phyloP scores from a whole-genome alignment of 2,113 vertebrate species.

The Sander vitreus region DNA sequence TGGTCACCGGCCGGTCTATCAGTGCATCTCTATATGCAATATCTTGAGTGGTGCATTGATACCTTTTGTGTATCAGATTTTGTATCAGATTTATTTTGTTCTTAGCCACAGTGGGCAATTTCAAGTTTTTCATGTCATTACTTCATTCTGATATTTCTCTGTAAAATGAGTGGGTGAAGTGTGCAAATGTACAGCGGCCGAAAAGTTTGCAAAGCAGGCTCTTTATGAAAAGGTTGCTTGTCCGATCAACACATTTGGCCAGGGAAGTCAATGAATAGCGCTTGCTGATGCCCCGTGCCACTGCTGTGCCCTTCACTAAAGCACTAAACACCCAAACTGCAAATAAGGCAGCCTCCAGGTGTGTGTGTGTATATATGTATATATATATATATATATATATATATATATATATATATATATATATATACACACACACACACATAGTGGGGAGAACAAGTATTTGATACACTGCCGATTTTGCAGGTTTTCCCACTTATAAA shows the following conservation, averaged over 20 bases:
- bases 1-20: no score
- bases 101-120: no score
- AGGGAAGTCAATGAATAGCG: background rate
- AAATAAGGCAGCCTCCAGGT: slow-evolving; percentile 7
- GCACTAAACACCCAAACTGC: background rate
- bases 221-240: background rate
- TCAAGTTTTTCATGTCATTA: background rate
- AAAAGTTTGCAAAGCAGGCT: background rate
- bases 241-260: background rate
- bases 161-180: background rate
- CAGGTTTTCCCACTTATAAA: no score
- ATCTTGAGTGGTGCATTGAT: background rate
- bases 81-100: no score
- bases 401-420: no score
- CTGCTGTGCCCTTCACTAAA: slow-evolving; percentile 2
- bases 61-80: no score
- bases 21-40: no score
- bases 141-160: background rate
- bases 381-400: no score
- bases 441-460: no score
- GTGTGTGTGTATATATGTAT: no score
- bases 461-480: no score
- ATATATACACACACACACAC: no score
- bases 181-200: background rate
- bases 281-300: background rate